Evolutionary conservation across 2,888 invertebrate species (phyloP).

Genomic region (Scaptomyza tumidula): DNA sequence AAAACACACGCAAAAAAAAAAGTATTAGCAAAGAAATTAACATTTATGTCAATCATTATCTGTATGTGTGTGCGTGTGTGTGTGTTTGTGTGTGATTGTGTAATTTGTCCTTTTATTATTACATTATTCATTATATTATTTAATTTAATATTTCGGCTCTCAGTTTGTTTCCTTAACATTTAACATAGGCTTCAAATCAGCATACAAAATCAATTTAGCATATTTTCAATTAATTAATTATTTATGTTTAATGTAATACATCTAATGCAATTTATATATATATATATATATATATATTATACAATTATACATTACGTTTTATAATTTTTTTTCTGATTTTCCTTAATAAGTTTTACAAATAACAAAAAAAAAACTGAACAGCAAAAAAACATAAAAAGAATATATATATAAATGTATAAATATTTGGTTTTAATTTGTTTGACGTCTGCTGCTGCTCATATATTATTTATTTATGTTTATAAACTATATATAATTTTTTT

Average conservation of each 20-base stretch:
- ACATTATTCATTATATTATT: conserved; percentile 20
- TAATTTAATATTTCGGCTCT: conserved; percentile 5
- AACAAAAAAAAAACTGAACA: conserved; percentile 30
- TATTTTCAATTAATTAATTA: conserved; percentile 46
- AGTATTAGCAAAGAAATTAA: conserved; percentile 67
- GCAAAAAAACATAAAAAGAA: conserved; percentile 33
- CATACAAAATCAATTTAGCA: conserved; percentile 23
- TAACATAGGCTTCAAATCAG: conserved; percentile 22
- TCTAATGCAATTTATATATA: conserved; percentile 45
- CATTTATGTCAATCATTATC: conserved; percentile 4
- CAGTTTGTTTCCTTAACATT: conserved; percentile 46
- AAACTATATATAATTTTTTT: conserved; percentile 27
- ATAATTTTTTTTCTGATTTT: conserved; percentile 66
- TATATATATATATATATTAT: conserved; percentile 43
- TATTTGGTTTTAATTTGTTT: conserved; percentile 70
- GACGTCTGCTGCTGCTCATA: conserved; percentile 15
- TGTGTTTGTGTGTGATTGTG: conserved; percentile 8
- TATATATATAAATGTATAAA: conserved; percentile 66
- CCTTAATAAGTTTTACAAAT: conserved; percentile 70
- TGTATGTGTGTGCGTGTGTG: conserved; percentile 1
- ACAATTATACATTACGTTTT: conserved; percentile 36
- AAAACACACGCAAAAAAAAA: conserved; percentile 29
- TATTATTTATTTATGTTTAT: conserved; percentile 38
- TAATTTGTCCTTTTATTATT: conserved; percentile 11
- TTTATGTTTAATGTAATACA: conserved; percentile 58